These are phyloP conservation scores for Dendrocincla tyrannina DNA, from an alignment of 2,797 vertebrate genomes.

Conservation along the genomic window DNA sequence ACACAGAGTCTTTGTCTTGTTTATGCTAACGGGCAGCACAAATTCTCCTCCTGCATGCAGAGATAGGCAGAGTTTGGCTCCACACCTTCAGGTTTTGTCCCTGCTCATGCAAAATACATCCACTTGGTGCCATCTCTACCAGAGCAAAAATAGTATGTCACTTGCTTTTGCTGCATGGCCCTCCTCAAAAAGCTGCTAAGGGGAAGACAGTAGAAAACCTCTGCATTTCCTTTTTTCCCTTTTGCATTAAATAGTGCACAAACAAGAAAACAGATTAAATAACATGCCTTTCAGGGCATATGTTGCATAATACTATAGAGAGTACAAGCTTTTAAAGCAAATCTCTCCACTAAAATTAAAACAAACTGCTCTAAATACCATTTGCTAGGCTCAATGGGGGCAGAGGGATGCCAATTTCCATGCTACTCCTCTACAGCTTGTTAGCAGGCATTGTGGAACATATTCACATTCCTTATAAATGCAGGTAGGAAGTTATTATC, in stretches of 20 bases:
- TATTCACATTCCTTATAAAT: neutral
- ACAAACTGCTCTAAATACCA: conserved; percentile 9
- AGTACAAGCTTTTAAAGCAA: conserved; percentile 16
- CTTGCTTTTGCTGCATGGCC: neutral
- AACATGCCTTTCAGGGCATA: conserved; percentile 9
- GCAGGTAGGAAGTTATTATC: neutral
- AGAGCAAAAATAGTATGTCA: accelerated
- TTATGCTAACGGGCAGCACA: neutral
- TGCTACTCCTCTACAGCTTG: neutral
- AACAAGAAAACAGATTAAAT: conserved; percentile 11
- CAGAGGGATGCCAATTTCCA: neutral
- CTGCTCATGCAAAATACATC: neutral
- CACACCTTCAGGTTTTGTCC: neutral
- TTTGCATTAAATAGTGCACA: neutral
- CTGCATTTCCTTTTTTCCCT: neutral
- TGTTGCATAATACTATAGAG: neutral
- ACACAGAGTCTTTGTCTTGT: neutral
- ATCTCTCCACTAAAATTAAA: conserved; percentile 37
- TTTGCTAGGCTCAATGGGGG: neutral
- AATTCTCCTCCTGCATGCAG: neutral
- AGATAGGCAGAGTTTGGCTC: neutral
- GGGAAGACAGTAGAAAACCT: neutral
- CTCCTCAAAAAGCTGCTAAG: neutral
- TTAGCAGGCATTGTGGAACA: neutral
- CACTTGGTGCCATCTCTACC: neutral